These are phyloP conservation scores for Raja brachyura DNA, from an alignment of 2,113 vertebrate species.

Conservation along the genomic window DNA sequence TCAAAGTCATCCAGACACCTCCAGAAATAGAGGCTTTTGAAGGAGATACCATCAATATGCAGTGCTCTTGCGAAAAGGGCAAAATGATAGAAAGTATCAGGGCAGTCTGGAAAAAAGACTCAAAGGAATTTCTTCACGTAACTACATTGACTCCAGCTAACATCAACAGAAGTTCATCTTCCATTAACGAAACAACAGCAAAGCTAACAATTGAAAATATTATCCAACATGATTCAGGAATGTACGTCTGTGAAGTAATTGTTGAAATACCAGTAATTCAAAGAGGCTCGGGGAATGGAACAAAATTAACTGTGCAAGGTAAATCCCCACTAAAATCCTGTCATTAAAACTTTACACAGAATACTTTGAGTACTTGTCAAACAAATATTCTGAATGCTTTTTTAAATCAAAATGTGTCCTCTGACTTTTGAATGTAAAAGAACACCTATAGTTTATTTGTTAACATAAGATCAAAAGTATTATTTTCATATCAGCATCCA, in stretches of 20 bases:
- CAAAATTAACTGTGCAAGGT: slow-evolving; percentile 27
- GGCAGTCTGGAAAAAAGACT: slow-evolving; percentile 18
- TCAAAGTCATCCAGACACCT: slow-evolving; percentile 14
- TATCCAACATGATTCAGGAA: neutral
- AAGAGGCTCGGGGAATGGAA: neutral
- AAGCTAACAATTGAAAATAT: neutral
- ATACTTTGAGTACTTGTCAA: neutral
- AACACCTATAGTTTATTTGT: neutral
- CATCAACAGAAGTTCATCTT: neutral
- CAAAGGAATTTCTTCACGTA: neutral
- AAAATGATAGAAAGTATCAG: neutral
- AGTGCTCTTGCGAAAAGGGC: neutral
- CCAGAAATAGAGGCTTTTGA: neutral
- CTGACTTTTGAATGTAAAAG: slow-evolving; percentile 10
- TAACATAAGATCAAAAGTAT: neutral
- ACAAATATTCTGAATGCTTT: neutral
- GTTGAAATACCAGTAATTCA: slow-evolving; percentile 7
- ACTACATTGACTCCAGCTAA: neutral
- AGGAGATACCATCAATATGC: neutral
- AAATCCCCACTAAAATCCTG: neutral
- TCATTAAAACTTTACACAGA: neutral
- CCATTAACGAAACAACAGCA: neutral
- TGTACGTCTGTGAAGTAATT: neutral
- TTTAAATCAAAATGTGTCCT: neutral
- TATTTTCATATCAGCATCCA: neutral